Conservation (phyloP, 2,797 vertebrate genomes). For the Carapus acus region DNA sequence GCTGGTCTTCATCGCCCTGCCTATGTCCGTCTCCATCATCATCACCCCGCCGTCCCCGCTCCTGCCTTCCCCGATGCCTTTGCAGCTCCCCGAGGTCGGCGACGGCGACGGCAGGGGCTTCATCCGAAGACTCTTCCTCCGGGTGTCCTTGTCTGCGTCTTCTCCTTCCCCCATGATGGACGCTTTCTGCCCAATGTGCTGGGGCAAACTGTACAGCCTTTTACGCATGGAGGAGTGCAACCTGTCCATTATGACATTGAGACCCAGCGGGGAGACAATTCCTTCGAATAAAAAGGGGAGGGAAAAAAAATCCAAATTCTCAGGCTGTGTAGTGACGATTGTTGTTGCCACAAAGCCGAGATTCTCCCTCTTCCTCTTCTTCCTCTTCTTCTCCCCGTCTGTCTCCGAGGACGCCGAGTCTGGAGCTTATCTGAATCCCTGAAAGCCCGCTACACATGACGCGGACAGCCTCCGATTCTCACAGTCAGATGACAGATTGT, state of each 20-base stretch:
- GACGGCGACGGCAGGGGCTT: slow-evolving; percentile 84
- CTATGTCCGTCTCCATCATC: slow-evolving; percentile 85
- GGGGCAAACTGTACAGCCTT: slow-evolving; percentile 98
- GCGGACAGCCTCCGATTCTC: slow-evolving; percentile 55
- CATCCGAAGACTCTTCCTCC: slow-evolving; percentile 88
- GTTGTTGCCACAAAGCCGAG: slow-evolving; percentile 49
- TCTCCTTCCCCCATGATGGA: slow-evolving; percentile 91
- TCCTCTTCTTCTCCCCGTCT: slow-evolving; percentile 64
- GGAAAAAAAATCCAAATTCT: slow-evolving; percentile 50
- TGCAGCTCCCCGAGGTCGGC: slow-evolving; percentile 77
- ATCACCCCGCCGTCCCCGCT: slow-evolving; percentile 77
- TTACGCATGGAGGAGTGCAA: slow-evolving; percentile 97
- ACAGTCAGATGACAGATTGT: slow-evolving; percentile 50
- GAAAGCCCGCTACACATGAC: slow-evolving; percentile 68
- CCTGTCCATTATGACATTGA: slow-evolving; percentile 88
- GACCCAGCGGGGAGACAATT: no score
- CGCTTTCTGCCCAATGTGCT: slow-evolving; percentile 89
- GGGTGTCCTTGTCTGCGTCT: slow-evolving; percentile 83
- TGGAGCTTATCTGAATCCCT: slow-evolving; percentile 68
- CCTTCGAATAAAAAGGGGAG: no score
- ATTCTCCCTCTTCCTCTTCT: no score
- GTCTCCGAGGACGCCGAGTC: slow-evolving; percentile 58
- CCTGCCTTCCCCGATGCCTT: slow-evolving; percentile 72
- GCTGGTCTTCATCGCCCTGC: slow-evolving; percentile 81
- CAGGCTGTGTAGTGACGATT: slow-evolving; percentile 44